Conservation (phyloP, 2,888 invertebrate species). For the Nymphalis c-album region DNA sequence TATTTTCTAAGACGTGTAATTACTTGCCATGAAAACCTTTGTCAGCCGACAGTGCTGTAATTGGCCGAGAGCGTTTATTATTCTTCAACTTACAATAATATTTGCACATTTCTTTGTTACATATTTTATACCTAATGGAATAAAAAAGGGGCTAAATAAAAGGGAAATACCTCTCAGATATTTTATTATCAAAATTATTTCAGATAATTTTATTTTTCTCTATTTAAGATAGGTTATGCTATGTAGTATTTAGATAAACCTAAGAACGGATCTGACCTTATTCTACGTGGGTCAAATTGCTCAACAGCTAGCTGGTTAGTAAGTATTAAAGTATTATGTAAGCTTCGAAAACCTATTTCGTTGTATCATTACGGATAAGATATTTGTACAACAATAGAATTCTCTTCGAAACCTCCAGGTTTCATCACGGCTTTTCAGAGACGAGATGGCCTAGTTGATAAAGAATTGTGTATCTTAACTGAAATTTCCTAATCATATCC, state of each 20-base stretch:
- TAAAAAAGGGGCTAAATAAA: not conserved
- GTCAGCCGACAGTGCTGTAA: not conserved
- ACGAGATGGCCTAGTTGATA: not conserved
- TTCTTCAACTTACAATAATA: not conserved
- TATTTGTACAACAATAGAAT: not conserved
- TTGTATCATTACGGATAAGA: not conserved
- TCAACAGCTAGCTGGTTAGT: not conserved
- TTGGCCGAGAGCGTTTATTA: not conserved
- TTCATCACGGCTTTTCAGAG: not conserved
- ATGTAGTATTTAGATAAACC: not conserved
- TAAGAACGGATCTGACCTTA: not conserved
- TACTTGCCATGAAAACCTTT: slow-evolving; percentile 6
- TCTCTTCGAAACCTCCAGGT: not conserved
- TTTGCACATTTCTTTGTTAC: not conserved
- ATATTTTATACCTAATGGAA: not conserved
- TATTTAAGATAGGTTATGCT: not conserved
- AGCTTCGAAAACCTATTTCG: not conserved
- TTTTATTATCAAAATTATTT: too few species aligned
- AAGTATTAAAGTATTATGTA: not conserved
- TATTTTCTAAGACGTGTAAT: slow-evolving; percentile 2
- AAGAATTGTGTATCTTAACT: not conserved
- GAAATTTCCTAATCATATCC: not conserved
- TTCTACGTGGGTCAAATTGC: not conserved
- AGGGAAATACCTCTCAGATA: too few species aligned
- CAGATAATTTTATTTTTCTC: too few species aligned